Evolutionary conservation across 2,113 vertebrate species (phyloP).

Genomic region (Sterna hirundo): DNA sequence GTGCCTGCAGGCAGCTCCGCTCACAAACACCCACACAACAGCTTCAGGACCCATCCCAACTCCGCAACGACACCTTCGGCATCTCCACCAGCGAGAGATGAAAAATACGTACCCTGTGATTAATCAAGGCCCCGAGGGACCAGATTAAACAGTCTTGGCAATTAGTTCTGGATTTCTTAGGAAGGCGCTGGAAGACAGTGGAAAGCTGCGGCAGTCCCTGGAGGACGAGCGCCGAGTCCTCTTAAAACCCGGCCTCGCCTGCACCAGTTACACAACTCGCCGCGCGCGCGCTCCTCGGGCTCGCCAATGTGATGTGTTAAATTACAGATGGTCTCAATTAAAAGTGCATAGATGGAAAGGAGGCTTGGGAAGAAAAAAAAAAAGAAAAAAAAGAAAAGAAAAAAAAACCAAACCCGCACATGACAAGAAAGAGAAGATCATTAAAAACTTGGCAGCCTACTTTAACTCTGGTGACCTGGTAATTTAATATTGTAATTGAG

Average conservation of each 20-base stretch:
- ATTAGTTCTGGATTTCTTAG: not conserved
- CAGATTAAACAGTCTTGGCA: conserved; percentile 10
- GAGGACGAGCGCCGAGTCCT: not conserved
- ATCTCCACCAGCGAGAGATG: not conserved
- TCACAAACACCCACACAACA: not conserved
- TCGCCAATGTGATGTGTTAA: not conserved
- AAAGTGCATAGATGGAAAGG: not conserved
- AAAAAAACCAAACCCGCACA: not conserved
- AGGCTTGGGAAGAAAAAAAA: not conserved
- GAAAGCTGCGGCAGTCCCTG: not conserved
- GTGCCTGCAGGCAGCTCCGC: not conserved
- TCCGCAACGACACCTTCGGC: not conserved
- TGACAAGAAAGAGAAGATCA: conserved; percentile 15
- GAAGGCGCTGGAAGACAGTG: not conserved
- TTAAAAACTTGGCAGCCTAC: conserved; percentile 56
- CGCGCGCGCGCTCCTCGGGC: not conserved
- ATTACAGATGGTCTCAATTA: conserved; percentile 34
- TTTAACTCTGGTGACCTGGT: conserved; percentile 46
- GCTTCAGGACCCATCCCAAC: not conserved
- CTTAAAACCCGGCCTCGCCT: not conserved
- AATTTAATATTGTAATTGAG: conserved; percentile 29
- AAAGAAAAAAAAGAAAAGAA: too few relatives aligned
- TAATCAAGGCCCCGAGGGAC: not conserved
- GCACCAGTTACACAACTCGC: not conserved
- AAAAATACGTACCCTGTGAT: not conserved